A percentile compares a stretch with the other conserved stretches of the same genome.
phyloP scores from a whole-genome alignment of 2,797 vertebrate genomes.

The Ciconia nigra region DNA sequence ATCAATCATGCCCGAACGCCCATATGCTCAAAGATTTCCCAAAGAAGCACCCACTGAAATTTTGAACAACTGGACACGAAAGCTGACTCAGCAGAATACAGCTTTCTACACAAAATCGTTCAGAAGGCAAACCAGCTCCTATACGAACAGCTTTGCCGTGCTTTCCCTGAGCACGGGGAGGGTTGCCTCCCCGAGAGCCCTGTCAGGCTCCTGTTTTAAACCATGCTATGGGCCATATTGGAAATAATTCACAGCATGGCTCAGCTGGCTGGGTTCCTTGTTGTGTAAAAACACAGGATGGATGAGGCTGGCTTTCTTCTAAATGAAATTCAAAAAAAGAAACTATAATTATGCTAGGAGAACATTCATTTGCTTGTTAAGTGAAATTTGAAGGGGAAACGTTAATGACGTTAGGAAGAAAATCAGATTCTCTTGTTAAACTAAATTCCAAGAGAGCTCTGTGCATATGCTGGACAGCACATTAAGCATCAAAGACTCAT shows the following conservation, averaged over 20 bases:
- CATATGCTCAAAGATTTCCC: neutral
- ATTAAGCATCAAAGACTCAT: slow-evolving; percentile 15
- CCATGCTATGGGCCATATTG: neutral
- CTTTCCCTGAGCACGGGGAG: neutral
- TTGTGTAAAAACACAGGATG: neutral
- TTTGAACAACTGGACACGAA: rapidly evolving
- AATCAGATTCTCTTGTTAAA: slow-evolving; percentile 60
- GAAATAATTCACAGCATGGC: neutral
- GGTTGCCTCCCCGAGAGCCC: neutral
- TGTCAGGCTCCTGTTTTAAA: neutral
- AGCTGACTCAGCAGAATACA: neutral
- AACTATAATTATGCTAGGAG: slow-evolving; percentile 37
- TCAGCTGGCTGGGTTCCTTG: neutral
- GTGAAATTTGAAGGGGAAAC: slow-evolving; percentile 60
- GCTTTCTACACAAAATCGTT: rapidly evolving
- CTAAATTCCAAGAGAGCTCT: neutral
- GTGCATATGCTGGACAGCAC: neutral
- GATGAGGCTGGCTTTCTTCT: neutral
- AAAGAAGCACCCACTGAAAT: neutral
- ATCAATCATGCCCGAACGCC: neutral
- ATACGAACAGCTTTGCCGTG: rapidly evolving
- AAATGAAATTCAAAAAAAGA: neutral
- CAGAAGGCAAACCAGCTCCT: neutral
- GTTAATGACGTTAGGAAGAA: slow-evolving; percentile 40
- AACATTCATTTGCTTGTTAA: slow-evolving; percentile 59